Evolutionary conservation across 2,888 invertebrate genomes (phyloP).

Genomic region (Drosophila atripex): DNA sequence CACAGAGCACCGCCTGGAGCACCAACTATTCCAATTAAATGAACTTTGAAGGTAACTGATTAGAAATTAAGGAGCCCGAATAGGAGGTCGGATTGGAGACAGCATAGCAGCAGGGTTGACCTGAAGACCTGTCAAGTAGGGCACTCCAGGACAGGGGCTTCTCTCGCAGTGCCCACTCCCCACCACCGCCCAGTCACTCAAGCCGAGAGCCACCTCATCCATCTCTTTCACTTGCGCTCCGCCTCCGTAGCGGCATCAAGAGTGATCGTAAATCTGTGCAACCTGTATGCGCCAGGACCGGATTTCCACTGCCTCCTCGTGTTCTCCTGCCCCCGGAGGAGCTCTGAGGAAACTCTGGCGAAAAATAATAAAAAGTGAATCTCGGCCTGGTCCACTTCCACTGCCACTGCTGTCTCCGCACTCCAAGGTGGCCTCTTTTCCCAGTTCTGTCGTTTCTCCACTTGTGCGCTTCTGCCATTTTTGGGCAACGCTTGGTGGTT

Average conservation of each 20-base stretch:
- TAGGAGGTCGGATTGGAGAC: too few species aligned
- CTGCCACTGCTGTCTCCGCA: constrained; percentile 60
- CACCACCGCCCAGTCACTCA: constrained; percentile 3
- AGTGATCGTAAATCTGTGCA: constrained; percentile 75
- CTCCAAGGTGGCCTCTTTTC: constrained; percentile 8
- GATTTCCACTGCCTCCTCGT: constrained; percentile 63
- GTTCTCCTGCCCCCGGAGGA: constrained; percentile 27
- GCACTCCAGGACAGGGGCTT: not conserved
- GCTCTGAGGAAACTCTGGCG: not conserved
- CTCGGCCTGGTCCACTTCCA: constrained; percentile 37
- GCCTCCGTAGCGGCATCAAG: constrained; percentile 67
- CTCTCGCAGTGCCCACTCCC: not conserved
- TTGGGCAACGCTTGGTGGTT: constrained; percentile 42
- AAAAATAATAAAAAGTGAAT: constrained; percentile 62
- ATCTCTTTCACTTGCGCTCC: constrained; percentile 43
- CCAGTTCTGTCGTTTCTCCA: constrained; percentile 9
- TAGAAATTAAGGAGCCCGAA: too few species aligned
- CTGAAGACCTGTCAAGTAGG: too few species aligned
- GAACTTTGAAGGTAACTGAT: too few species aligned
- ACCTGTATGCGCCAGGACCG: constrained; percentile 57
- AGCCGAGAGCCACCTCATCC: constrained; percentile 28
- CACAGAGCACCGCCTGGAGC: too few species aligned
- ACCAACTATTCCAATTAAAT: too few species aligned
- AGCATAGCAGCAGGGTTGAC: too few species aligned
- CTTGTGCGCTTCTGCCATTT: not conserved